Percentiles rank a stretch among this genome's conserved stretches.
Evolutionary conservation across 2,113 vertebrate genomes (phyloP).

Genomic region (Eublepharis macularius): DNA sequence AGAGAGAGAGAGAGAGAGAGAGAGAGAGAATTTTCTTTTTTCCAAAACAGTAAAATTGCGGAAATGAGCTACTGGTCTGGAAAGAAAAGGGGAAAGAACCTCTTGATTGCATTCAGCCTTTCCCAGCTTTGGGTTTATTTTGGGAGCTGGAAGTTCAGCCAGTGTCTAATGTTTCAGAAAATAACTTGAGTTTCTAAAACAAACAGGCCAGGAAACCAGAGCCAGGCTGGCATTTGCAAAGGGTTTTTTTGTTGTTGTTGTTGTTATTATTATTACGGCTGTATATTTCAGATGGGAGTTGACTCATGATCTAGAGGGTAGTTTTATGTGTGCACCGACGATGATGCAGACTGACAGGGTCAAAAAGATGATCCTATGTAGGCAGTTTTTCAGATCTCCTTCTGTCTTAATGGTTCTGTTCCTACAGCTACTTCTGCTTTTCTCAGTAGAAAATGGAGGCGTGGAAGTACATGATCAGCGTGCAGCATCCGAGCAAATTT

Average conservation of each 20-base stretch:
- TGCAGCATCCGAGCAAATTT: background rate
- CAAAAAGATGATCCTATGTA: conserved; percentile 11
- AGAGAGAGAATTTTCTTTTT: background rate
- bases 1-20: background rate
- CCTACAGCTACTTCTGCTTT: background rate
- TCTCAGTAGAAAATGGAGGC: rapidly evolving
- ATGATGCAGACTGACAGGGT: conserved; percentile 8
- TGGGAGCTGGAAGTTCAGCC: background rate
- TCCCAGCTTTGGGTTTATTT: background rate
- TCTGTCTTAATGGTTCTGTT: background rate
- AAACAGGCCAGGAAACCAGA: background rate
- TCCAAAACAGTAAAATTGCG: background rate
- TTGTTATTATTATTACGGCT: background rate
- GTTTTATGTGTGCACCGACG: conserved; percentile 18
- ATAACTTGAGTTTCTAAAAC: background rate
- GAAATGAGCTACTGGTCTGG: background rate
- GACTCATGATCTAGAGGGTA: conserved; percentile 7
- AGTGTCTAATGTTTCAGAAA: background rate
- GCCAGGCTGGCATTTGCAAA: background rate
- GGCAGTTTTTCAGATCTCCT: background rate
- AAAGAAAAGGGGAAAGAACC: background rate
- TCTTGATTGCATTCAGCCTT: background rate
- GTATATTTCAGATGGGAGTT: conserved; percentile 4
- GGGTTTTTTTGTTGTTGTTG: background rate
- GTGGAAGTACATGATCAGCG: background rate